phyloP scores from a whole-genome alignment of 2,113 vertebrate genomes.

The Hylia prasina region DNA sequence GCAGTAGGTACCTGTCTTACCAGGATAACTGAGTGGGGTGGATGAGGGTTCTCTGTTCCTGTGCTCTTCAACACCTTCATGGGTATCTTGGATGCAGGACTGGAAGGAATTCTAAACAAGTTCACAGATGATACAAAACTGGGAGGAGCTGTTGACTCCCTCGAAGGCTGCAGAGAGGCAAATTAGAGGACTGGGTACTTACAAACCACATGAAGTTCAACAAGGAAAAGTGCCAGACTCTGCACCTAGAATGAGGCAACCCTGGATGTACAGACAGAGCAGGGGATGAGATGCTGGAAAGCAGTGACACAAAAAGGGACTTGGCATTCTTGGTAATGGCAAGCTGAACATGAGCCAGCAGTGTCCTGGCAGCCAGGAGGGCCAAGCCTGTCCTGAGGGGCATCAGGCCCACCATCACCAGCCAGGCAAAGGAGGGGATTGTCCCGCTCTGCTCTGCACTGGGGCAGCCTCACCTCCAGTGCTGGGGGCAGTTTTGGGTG shows the following conservation, averaged over 20 bases:
- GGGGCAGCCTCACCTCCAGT: accelerated
- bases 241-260: neutral
- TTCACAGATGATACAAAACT: neutral
- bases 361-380: neutral
- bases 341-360: neutral
- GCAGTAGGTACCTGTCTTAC: neutral
- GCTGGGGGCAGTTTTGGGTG: neutral
- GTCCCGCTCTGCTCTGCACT: accelerated
- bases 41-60: neutral
- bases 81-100: neutral
- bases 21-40: neutral
- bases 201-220: neutral
- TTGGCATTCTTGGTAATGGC: accelerated
- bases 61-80: neutral
- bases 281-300: neutral
- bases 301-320: neutral
- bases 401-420: neutral
- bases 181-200: neutral
- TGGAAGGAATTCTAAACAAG: neutral
- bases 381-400: accelerated
- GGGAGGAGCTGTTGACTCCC: neutral
- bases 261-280: accelerated
- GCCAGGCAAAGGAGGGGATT: accelerated
- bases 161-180: neutral
- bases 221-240: neutral